Evolutionary conservation across 2,888 invertebrate genomes (phyloP), one percentile per base, ranked within the genome.

Genomic region (Himalopsyche anomala): DNA sequence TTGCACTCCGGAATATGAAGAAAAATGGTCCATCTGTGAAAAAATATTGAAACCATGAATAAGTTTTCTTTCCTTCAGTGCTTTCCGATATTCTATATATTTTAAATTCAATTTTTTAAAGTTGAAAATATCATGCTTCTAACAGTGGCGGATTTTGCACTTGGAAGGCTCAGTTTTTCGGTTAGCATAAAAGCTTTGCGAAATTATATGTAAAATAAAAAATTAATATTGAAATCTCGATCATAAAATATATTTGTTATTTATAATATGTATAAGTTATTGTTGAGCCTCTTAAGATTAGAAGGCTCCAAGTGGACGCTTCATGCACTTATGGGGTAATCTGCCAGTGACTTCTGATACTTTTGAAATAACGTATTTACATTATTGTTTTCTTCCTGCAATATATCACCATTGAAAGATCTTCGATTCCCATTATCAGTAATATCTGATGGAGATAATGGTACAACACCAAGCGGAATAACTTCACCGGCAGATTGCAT

Each of bases 1-100:
- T 89, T 96, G 95, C 4, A 95, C 94, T 83, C 94, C 95, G 9
- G 93, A 91, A 89, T 94, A 94, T 0, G 94, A 90, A 0, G 92
- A 90, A 86, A 91, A 93, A 89, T 93, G 94, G 83, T 94, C 94
- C 91, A 94, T 92, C 95, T 95, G 91, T 74, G 90, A 90, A 87
- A 88, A 88, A 88, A 87, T 85, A 85, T 82, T 42, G 81, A 82
- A 9, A 0, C 9, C 11, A 4, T 8, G 45, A 45, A 45, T 5
- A 40, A 40, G 5, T 40, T 40, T 40, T 5, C 40, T 40, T 28
- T 28, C 28, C 28, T 28, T 28, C 28, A 2, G 28, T 28, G 28
- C 28, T 28, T 28, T 40, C 40, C 6, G 40, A 40, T 40, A 40
- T 40, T 6, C 45, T 11, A 45, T 87, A 82, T 42, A 85, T 42